phyloP scores from a whole-genome alignment of 2,888 invertebrate species.

The Trypoxylon attenuatum region DNA sequence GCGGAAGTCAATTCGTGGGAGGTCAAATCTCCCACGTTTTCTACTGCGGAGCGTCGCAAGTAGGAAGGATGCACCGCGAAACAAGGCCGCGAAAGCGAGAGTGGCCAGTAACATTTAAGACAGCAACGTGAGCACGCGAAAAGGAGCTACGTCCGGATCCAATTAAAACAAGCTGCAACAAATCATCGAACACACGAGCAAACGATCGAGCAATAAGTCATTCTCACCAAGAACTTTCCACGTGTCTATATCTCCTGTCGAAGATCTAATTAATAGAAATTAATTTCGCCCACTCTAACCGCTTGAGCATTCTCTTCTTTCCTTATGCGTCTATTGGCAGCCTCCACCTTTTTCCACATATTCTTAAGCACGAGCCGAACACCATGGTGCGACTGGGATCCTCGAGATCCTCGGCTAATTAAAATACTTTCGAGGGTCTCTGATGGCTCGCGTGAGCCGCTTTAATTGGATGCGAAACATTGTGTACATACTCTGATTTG shows the following conservation, averaged over 20 bases:
- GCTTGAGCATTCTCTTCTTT: neutral
- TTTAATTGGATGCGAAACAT: constrained; percentile 19
- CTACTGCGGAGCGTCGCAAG: constrained; percentile 4
- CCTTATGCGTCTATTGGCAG: neutral
- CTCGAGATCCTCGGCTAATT: constrained; percentile 30
- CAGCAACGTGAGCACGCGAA: constrained; percentile 16
- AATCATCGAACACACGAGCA: constrained; percentile 38
- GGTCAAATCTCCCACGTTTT: constrained; percentile 27
- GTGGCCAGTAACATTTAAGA: constrained; percentile 21
- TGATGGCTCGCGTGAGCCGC: neutral
- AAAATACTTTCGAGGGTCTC: constrained; percentile 22
- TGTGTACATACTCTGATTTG: no score
- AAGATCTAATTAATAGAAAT: constrained; percentile 52
- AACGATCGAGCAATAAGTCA: constrained; percentile 42
- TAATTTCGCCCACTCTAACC: constrained; percentile 35
- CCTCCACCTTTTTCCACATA: no score
- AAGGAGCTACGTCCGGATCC: constrained; percentile 35
- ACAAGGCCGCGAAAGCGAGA: constrained; percentile 45
- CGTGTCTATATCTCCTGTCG: constrained; percentile 22
- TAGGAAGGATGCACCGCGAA: constrained; percentile 14
- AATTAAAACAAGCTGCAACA: constrained; percentile 47
- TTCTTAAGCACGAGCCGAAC: no score
- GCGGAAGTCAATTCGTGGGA: constrained; percentile 30
- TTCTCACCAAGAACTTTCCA: constrained; percentile 46
- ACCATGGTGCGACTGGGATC: no score